Conservation (phyloP, 53 echinoderm and acorn worm genomes). For the Holothuria leucospilota region DNA sequence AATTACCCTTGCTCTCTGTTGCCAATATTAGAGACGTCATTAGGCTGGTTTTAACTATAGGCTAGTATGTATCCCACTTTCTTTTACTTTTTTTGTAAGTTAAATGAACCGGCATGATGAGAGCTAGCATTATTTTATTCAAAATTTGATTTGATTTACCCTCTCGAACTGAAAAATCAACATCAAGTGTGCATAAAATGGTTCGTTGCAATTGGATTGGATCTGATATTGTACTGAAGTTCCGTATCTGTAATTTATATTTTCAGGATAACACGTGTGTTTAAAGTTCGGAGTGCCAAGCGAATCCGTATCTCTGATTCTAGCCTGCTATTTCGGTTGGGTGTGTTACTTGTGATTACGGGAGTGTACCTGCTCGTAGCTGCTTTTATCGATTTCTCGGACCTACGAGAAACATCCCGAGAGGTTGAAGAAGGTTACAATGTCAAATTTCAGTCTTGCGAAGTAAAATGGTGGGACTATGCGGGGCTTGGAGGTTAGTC, state of each 20-base stretch:
- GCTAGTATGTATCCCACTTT: too few species aligned
- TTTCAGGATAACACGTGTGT: constrained; percentile 83
- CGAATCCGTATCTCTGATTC: constrained; percentile 82
- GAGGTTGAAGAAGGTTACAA: constrained; percentile 34
- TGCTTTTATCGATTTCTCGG: constrained; percentile 49
- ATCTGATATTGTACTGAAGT: too few species aligned
- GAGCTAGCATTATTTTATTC: too few species aligned
- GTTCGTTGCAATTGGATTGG: too few species aligned
- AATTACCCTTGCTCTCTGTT: too few species aligned
- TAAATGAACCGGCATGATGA: too few species aligned
- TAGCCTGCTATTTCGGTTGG: constrained; percentile 66
- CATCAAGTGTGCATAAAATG: too few species aligned
- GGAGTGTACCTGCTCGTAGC: constrained; percentile 60
- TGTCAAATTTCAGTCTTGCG: constrained; percentile 37
- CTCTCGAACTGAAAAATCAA: too few species aligned
- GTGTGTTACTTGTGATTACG: constrained; percentile 48
- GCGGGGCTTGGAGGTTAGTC: constrained; percentile 64
- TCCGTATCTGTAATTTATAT: background rate
- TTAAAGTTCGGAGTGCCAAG: constrained; percentile 88
- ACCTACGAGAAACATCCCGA: constrained; percentile 14
- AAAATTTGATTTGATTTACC: too few species aligned
- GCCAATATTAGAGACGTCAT: too few species aligned
- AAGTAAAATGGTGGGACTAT: constrained; percentile 59
- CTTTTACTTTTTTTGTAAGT: too few species aligned
- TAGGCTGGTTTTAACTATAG: too few species aligned